Conservation (phyloP, 1,140 invertebrate genomes). For the Listronotus bonariensis region DNA sequence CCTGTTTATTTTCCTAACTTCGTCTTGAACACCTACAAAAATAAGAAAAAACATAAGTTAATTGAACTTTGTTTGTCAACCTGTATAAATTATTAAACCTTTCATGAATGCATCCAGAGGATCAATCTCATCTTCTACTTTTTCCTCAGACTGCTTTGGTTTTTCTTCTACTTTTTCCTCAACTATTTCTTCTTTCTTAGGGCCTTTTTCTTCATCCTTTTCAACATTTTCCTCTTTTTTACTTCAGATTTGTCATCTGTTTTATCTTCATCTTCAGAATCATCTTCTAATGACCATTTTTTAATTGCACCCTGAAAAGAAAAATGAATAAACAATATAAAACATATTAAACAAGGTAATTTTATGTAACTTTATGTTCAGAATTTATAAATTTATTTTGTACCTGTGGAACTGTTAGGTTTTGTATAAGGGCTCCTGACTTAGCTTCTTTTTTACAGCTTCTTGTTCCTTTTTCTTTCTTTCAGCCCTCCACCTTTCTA, state of each 20-base stretch:
- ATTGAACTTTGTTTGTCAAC: not conserved
- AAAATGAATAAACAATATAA: not conserved
- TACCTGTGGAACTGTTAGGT: slow-evolving; percentile 56
- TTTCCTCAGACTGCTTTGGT: slow-evolving; percentile 69
- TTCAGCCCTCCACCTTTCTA: slow-evolving; percentile 90
- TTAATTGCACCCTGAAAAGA: slow-evolving; percentile 61
- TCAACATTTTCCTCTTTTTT: slow-evolving; percentile 57
- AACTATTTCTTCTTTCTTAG: slow-evolving; percentile 52
- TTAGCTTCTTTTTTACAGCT: slow-evolving; percentile 75
- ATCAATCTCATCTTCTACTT: slow-evolving; percentile 47
- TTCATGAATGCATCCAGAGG: slow-evolving; percentile 53
- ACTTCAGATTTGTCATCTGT: slow-evolving; percentile 58
- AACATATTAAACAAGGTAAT: not conserved
- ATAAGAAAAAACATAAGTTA: not conserved
- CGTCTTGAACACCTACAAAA: slow-evolving; percentile 72
- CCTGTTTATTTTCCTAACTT: slow-evolving; percentile 91
- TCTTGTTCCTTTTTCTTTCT: slow-evolving; percentile 85
- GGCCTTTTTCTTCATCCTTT: slow-evolving; percentile 37
- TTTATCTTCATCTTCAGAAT: slow-evolving; percentile 75
- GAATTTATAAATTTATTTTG: too few relatives aligned
- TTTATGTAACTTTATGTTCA: not conserved
- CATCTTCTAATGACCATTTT: slow-evolving; percentile 92
- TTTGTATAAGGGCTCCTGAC: slow-evolving; percentile 61
- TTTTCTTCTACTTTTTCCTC: slow-evolving; percentile 66
- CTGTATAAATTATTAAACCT: slow-evolving; percentile 9